Base-by-base conservation (phyloP, 2,888 invertebrate species). In the Drosophila kokeensis region DNA sequence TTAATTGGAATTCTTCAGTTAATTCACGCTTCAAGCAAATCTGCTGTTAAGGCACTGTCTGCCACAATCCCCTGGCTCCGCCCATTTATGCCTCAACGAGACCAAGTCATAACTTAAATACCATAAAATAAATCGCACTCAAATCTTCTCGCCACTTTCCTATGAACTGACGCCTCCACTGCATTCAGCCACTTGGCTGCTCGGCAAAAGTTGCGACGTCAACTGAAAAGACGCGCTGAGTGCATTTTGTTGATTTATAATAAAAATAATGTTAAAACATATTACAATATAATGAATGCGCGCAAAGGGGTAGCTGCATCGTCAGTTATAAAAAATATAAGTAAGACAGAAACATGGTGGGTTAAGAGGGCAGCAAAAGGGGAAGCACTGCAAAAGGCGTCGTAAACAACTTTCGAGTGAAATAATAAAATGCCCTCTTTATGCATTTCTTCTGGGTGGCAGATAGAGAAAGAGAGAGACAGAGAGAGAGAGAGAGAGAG, bases 391-490 rank as follows among this genome's bases (percentile, higher is more conserved):
- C 55, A 52, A 76, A 82, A 69, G 65, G 76, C 82, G 68, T 70
- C 89, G 82, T 89, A 85, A 85, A 85, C 89, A 89, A 89, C 67
- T 87, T 85, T 89, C 82, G 83, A 89, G 87, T 85, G 85, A 85
- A 85, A 85, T 89, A 85, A 84, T 85, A 89, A 89, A 89, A 87
- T 80, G 85, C 85, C 72, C 87, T 84, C 82, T 85, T 89, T 87
- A 85, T 85, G 84, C 87, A 87, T 73, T 84, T 75, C 73, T 59
- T 55, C 15, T 18, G 59, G 48, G 54, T 45, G 40, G 34, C 15
- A 24, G 30, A 34, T 52, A 60, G 21, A 32, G 24, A 40, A 11
- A 55, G 27, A 54, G 57, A n/a, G n/a, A n/a, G n/a, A n/a, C n/a
- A 40, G 13, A 50, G 21, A 40, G n/a, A 40, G 2, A 40, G 5